Percentiles rank a stretch among this genome's conserved stretches.
Evolutionary conservation across 2,888 invertebrate species (phyloP).

Genomic region (Himalopsyche tibetana): DNA sequence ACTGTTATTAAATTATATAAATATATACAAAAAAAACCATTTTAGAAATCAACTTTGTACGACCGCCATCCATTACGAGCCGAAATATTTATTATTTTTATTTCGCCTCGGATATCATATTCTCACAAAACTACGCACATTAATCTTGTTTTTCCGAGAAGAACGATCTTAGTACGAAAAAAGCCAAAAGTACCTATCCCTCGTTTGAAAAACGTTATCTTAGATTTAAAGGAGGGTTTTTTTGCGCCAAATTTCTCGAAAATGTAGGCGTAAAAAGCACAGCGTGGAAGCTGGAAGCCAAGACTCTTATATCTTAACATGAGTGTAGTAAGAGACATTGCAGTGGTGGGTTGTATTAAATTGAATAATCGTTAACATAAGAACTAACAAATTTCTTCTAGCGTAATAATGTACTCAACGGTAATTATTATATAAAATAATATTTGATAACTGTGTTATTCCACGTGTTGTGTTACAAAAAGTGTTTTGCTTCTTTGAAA

Average conservation of each 20-base stretch:
- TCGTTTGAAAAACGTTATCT: conserved; percentile 40
- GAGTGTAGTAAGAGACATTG: conserved; percentile 2
- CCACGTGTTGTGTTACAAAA: too few relatives aligned
- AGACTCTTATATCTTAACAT: conserved; percentile 13
- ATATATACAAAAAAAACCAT: neutral
- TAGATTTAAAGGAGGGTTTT: conserved; percentile 43
- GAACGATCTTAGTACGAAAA: conserved; percentile 32
- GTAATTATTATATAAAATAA: too few relatives aligned
- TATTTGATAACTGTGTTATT: too few relatives aligned
- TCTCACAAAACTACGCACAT: conserved; percentile 26
- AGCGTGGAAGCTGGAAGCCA: neutral
- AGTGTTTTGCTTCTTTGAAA: too few relatives aligned
- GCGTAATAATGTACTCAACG: too few relatives aligned
- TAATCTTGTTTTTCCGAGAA: conserved; percentile 41
- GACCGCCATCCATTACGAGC: conserved; percentile 24
- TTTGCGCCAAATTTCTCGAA: conserved; percentile 40
- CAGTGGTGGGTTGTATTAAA: neutral
- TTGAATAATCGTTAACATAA: too few relatives aligned
- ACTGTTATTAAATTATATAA: conserved; percentile 6
- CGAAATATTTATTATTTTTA: conserved; percentile 39
- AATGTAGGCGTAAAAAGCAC: conserved; percentile 24
- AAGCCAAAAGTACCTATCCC: conserved; percentile 38
- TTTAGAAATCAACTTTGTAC: conserved; percentile 19
- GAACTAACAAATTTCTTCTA: too few relatives aligned
- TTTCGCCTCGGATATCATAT: conserved; percentile 38